A percentile compares a stretch with the other conserved stretches of the same genome.
These are phyloP conservation scores for Corythoichthys haematopterus DNA, from an alignment of 2,113 vertebrate species.

Conservation along the genomic window DNA sequence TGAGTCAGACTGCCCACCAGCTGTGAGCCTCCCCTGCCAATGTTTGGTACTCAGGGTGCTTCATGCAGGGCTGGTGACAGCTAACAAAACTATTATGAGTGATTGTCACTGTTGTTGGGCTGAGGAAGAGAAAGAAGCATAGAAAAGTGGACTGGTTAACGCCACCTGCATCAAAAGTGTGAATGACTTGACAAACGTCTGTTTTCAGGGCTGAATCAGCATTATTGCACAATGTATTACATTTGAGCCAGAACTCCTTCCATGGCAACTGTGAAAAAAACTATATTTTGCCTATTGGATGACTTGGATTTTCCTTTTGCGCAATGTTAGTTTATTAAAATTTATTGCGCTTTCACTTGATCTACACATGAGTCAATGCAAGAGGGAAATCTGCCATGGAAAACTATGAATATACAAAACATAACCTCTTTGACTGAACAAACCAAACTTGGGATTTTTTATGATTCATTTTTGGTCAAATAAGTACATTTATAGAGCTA, in stretches of 20 bases:
- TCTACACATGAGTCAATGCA: background rate
- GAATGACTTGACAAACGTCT: background rate
- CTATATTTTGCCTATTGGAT: background rate
- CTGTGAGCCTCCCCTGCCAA: constrained; percentile 52
- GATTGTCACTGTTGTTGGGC: constrained; percentile 37
- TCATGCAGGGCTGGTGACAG: constrained; percentile 32
- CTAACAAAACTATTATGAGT: constrained; percentile 31
- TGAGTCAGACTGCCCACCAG: constrained; percentile 68
- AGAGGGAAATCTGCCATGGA: background rate
- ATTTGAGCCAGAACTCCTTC: background rate
- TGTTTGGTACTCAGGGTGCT: constrained; percentile 46
- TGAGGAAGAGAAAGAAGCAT: constrained; percentile 13
- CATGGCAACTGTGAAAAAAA: background rate
- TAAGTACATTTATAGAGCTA: no score
- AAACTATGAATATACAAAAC: background rate
- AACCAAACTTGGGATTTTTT: background rate
- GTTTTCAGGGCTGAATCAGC: background rate
- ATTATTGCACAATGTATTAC: background rate
- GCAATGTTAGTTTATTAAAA: background rate
- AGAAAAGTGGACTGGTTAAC: constrained; percentile 1
- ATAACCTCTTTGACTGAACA: background rate
- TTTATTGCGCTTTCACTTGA: no score
- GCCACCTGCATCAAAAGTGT: background rate
- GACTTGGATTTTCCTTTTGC: background rate
- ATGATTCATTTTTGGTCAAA: background rate